A percentile compares a stretch with the other conserved stretches of the same genome.
phyloP scores from a whole-genome alignment of 2,888 invertebrate genomes.

The Griposia aprilina region DNA sequence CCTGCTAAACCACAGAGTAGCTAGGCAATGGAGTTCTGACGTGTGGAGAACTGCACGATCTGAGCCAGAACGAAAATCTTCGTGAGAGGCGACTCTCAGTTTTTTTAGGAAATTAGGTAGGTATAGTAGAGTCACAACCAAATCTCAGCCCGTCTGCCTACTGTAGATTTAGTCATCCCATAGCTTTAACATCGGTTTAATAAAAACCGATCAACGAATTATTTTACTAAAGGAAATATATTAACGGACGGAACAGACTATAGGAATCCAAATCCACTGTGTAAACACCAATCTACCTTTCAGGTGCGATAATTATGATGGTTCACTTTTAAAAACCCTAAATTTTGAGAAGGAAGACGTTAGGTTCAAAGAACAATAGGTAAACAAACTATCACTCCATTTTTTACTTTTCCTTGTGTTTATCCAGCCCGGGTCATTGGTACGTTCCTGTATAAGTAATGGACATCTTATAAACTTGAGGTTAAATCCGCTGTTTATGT shows the following conservation, averaged over 20 bases:
- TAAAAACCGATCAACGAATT: background rate
- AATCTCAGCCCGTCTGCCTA: background rate
- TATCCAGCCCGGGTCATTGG: constrained; percentile 42
- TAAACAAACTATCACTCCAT: constrained; percentile 23
- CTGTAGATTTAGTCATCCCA: too few species aligned
- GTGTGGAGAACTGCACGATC: background rate
- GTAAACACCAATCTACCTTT: background rate
- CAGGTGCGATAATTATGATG: background rate
- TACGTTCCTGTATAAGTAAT: constrained; percentile 54
- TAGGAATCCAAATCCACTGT: background rate
- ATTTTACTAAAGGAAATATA: background rate
- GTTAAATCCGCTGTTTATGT: constrained; percentile 48
- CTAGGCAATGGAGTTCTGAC: constrained; percentile 26
- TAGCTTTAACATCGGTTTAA: background rate
- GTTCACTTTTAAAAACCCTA: background rate
- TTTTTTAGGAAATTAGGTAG: too few species aligned
- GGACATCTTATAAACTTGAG: constrained; percentile 52
- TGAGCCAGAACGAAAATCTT: background rate
- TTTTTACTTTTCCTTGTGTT: constrained; percentile 6
- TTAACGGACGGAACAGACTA: background rate
- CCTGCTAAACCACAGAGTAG: constrained; percentile 36
- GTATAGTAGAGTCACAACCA: background rate
- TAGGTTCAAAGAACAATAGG: background rate
- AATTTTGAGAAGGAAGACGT: background rate
- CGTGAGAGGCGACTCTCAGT: background rate